Evolutionary conservation across 2,888 invertebrate species (phyloP), one percentile per base, ranked within the genome.

Genomic region (Halictus ligatus): DNA sequence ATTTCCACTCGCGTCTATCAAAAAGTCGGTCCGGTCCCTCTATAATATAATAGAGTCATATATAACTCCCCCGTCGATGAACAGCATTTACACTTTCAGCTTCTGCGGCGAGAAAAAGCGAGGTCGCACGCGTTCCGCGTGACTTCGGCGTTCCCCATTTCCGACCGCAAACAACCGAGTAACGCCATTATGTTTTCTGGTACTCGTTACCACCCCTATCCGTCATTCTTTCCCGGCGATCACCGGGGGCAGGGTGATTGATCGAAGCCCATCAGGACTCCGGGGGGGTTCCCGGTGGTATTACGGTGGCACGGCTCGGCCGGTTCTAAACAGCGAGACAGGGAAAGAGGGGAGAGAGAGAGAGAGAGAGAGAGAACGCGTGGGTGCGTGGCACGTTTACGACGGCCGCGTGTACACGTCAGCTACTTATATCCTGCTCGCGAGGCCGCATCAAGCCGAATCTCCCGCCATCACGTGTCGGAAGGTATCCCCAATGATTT

Each of bases 401-500:
- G 64, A 73, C 58, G 60, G 48, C 21, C 25, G 35, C 50, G 77
- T 78, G 77, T 78, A 67, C 60, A 35, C 73, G 76, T 43, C n/a
- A 54, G 64, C 64, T 76, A 60, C 72, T 81, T 78, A 67, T 64
- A 85, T 76, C 75, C 73, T 48, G 60, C 76, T 46, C 13, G 71
- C 54, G 75, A 58, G 73, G 75, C 50, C 82, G 67, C 80, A 60
- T 91, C 85, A 81, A 86, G 84, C 86, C 91, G 81, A 75, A 80
- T 83, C 88, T 88, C 81, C 75, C 80, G 75, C 80, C 83, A 86
- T 91, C 87, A 84, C 88, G 87, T 86, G 90, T 89, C 88, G 81
- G 85, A 86, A 86, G 89, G 87, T 89, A 91, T 92, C 91, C 84
- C 83, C 86, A 85, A 87, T 91, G 92, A 92, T 92, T 92, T 92